Conservation (phyloP, 2,888 invertebrate genomes). For the Phyto melanocephala region DNA sequence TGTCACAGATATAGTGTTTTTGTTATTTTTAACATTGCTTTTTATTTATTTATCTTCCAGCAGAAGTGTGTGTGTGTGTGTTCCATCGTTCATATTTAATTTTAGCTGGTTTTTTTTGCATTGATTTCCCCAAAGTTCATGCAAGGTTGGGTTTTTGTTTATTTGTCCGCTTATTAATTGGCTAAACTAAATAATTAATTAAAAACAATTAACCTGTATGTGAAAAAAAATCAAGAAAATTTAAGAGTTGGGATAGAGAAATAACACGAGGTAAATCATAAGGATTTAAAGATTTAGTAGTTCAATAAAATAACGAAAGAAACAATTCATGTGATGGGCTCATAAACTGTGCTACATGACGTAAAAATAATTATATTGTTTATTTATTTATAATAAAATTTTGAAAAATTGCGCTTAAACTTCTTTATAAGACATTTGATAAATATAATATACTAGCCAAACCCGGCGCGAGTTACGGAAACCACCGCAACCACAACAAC, state of each 20-base stretch:
- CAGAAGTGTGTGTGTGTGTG: not conserved
- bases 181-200: constrained; percentile 78
- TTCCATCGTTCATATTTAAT: too few relatives aligned
- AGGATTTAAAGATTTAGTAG: not conserved
- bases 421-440: too few relatives aligned
- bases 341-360: too few relatives aligned
- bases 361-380: too few relatives aligned
- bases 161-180: constrained; percentile 60
- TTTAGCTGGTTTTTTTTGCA: constrained; percentile 1
- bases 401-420: too few relatives aligned
- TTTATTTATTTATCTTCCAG: not conserved
- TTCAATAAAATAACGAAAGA: too few relatives aligned
- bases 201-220: constrained; percentile 76
- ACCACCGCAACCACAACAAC: too few relatives aligned
- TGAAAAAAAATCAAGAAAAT: constrained; percentile 33
- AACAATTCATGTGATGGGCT: too few relatives aligned
- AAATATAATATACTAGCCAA: too few relatives aligned
- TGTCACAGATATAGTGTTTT: too few relatives aligned
- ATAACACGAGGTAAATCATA: not conserved
- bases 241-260: not conserved
- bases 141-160: constrained; percentile 47
- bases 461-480: too few relatives aligned
- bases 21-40: not conserved
- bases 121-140: constrained; percentile 13
- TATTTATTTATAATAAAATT: too few relatives aligned